phyloP scores from a whole-genome alignment of 2,888 invertebrate species.

The Odontothrips loti region DNA sequence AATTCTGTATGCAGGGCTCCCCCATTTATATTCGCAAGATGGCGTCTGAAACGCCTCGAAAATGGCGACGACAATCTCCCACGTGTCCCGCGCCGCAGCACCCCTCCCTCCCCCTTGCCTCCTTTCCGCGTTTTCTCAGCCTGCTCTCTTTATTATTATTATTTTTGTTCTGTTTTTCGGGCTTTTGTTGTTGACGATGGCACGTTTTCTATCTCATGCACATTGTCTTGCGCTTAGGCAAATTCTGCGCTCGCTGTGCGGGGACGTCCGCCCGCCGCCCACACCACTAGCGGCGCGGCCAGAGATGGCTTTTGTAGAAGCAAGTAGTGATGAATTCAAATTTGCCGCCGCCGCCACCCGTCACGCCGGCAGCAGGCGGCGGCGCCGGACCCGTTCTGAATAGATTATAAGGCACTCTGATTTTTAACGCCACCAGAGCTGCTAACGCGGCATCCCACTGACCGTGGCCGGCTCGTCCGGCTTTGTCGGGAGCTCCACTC shows the following conservation, averaged over 20 bases:
- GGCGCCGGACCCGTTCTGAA: neutral
- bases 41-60: conserved; percentile 21
- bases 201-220: neutral
- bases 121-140: neutral
- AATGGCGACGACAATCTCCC: conserved; percentile 13
- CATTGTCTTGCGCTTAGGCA: neutral
- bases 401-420: neutral
- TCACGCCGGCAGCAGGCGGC: neutral
- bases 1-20: conserved; percentile 13
- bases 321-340: conserved; percentile 14
- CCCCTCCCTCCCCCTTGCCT: neutral
- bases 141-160: neutral
- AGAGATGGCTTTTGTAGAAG: neutral
- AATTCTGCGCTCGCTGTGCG: neutral
- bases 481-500: no score
- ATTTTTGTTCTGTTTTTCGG: neutral
- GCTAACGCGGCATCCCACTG: no score
- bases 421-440: no score
- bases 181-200: neutral
- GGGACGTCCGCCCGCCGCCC: neutral
- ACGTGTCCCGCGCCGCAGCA: neutral
- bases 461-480: no score
- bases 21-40: conserved; percentile 22
- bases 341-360: neutral
- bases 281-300: neutral